Conservation (phyloP, 2,113 vertebrate species). For the Silurus meridionalis region DNA sequence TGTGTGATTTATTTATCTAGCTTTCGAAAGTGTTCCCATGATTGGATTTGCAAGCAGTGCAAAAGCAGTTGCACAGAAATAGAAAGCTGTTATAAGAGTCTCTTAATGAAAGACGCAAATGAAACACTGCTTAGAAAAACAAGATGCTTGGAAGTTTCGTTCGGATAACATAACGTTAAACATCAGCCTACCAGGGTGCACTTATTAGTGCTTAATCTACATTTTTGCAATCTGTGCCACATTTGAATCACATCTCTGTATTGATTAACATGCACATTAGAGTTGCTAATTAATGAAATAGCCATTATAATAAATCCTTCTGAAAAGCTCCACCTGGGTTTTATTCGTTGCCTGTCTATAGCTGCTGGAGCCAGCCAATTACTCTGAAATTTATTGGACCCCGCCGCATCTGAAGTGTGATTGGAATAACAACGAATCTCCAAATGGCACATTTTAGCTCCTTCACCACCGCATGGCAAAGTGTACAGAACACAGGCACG, state of each 20-base stretch:
- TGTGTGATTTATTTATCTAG: neutral
- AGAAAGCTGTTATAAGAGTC: neutral
- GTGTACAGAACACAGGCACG: constrained; percentile 44
- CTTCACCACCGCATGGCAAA: constrained; percentile 58
- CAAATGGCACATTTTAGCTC: constrained; percentile 64
- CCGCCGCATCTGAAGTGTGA: constrained; percentile 74
- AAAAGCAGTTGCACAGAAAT: neutral
- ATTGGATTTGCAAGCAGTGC: neutral
- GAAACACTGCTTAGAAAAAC: neutral
- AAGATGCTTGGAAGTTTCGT: neutral
- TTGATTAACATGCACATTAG: constrained; percentile 64
- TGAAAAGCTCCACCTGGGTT: constrained; percentile 63
- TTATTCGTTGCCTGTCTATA: constrained; percentile 61
- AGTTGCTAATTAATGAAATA: constrained; percentile 75
- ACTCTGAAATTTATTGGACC: constrained; percentile 76
- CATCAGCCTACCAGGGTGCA: neutral
- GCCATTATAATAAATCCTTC: constrained; percentile 60
- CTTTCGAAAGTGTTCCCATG: neutral
- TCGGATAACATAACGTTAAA: constrained; percentile 13
- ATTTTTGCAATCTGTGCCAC: constrained; percentile 50
- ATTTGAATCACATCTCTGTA: constrained; percentile 56
- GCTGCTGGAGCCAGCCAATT: constrained; percentile 75
- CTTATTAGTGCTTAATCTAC: constrained; percentile 39
- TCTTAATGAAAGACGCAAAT: neutral
- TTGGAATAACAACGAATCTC: constrained; percentile 78